Percentiles rank a stretch among this genome's conserved stretches.
These are phyloP conservation scores for Sebastes diploproa DNA, from an alignment of 2,797 vertebrate genomes.

Conservation along the genomic window DNA sequence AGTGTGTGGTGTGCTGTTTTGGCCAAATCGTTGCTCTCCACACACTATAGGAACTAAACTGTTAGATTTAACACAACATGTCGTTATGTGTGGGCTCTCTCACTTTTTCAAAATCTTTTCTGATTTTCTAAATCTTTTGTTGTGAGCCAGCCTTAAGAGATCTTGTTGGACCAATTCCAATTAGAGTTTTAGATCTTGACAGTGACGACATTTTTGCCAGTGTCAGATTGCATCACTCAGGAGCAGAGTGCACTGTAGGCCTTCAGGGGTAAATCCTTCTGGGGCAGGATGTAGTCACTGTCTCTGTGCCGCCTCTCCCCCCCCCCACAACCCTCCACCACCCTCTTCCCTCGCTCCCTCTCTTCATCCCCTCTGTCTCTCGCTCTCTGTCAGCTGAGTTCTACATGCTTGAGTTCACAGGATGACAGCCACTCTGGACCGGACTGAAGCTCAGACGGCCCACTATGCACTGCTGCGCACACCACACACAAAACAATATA, in stretches of 20 bases:
- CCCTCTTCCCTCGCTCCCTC: background rate
- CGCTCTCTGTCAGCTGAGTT: conserved; percentile 50
- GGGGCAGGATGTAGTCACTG: conserved; percentile 12
- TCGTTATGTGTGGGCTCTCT: too few species aligned
- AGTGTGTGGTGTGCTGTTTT: too few species aligned
- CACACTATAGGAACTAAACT: too few species aligned
- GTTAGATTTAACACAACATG: too few species aligned
- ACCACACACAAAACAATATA: background rate
- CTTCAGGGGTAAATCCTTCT: conserved; percentile 55
- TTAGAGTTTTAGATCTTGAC: background rate
- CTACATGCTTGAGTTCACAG: conserved; percentile 63
- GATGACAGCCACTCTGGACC: conserved; percentile 62
- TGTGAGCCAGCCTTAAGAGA: background rate
- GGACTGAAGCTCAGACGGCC: conserved; percentile 37
- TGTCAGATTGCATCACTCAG: conserved; percentile 7
- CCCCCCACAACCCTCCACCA: background rate
- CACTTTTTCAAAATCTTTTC: too few species aligned
- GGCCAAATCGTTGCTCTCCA: too few species aligned
- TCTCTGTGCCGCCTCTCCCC: background rate
- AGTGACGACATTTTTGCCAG: background rate
- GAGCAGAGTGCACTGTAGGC: conserved; percentile 20
- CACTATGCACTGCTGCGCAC: conserved; percentile 35
- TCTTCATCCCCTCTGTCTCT: conserved; percentile 7
- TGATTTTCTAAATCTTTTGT: too few species aligned
- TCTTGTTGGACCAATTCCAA: background rate